These are phyloP conservation scores for Agrotis puta DNA, from an alignment of 2,888 invertebrate genomes.

Conservation along the genomic window DNA sequence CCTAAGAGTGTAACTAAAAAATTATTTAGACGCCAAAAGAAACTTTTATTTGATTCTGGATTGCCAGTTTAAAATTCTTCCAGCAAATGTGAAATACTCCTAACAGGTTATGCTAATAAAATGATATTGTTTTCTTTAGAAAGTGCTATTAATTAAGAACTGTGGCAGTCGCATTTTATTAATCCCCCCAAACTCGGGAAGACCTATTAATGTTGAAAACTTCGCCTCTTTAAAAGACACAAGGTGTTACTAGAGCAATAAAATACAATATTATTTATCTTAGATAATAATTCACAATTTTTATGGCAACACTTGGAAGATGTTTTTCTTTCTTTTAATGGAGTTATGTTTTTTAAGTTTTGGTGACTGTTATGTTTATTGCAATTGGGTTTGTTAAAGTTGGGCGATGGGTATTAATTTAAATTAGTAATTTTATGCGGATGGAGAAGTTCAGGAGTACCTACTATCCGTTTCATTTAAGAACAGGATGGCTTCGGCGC, in stretches of 20 bases:
- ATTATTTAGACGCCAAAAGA: too few relatives aligned
- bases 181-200: slow-evolving; percentile 85
- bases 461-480: too few relatives aligned
- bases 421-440: slow-evolving; percentile 12
- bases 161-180: slow-evolving; percentile 88
- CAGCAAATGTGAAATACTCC: slow-evolving; percentile 65
- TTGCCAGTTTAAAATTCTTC: background rate
- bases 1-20: too few relatives aligned
- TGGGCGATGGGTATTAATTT: slow-evolving; percentile 24
- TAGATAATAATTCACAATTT: slow-evolving; percentile 84
- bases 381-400: slow-evolving; percentile 54
- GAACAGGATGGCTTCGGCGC: too few relatives aligned
- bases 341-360: slow-evolving; percentile 70
- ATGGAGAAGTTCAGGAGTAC: background rate
- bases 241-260: slow-evolving; percentile 84
- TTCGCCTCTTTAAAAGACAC: slow-evolving; percentile 82
- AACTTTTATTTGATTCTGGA: too few relatives aligned
- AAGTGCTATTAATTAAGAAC: slow-evolving; percentile 90
- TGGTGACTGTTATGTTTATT: slow-evolving; percentile 39
- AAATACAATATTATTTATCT: slow-evolving; percentile 86
- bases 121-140: slow-evolving; percentile 91
- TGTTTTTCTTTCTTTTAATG: slow-evolving; percentile 67
- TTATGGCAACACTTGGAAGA: slow-evolving; percentile 77
- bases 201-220: slow-evolving; percentile 87
- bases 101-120: slow-evolving; percentile 87